Base-by-base conservation (phyloP, 2,797 vertebrate species). In the Lemur catta region DNA sequence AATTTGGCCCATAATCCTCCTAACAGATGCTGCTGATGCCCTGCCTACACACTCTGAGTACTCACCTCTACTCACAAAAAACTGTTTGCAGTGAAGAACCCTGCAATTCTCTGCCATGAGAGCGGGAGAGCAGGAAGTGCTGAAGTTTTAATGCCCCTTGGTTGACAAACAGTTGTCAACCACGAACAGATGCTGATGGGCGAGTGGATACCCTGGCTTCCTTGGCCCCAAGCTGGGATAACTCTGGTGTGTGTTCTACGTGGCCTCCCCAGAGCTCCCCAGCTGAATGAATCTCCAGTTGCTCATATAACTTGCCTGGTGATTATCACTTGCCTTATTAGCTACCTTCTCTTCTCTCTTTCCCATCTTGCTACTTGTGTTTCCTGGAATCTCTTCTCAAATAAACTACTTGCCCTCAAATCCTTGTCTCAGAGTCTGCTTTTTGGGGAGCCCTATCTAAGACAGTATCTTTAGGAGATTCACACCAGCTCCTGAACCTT, bases 381-480 rank as follows among this genome's bases (percentile, higher is more conserved):
- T 97, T 86, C 61, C 41, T 79, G 63, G 43, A 61, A 72, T 74
- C 22, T 48, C 55, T 69, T 85, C 50, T 89, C 80, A 84, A 89
- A 94, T 86, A 82, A 91, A 94, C 30, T 50, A 57, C 12, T 59
- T 80, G 11, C 1, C 14, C 63, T 52, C 11, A 92, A 59, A 52
- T 69, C 4, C 33, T 86, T 75, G 4, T 72, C 35, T 87, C 22
- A 74, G n/a, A 1, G 20, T 48, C 30, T 67, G 48, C 41, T 55
- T 75, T 71, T 67, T 59, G 1, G 46, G 17, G 38, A 50, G 24
- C 55, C 28, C 24, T 65, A 67, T 9, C 13, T 72, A 72, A 63
- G 90, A 76, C 2, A 88, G 88, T 2, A 30, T 2, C 10, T 85
- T 92, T 14, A 33, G 20, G 48, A 84, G 38, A 74, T 48, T 26